Evolutionary conservation across 2,888 invertebrate species (phyloP).

Genomic region (Apoda limacodes): DNA sequence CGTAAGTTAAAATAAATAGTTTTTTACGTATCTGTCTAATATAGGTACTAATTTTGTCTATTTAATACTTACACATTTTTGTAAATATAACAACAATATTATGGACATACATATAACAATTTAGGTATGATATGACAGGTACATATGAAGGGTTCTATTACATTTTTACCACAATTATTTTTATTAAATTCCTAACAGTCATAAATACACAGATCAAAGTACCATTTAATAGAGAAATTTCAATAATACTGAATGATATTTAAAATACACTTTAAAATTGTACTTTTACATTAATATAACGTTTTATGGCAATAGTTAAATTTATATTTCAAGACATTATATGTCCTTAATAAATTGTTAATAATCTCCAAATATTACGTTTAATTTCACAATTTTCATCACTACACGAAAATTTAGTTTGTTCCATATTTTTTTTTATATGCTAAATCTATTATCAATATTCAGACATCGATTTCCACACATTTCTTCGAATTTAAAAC

Average conservation of each 20-base stretch:
- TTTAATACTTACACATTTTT: too few species aligned
- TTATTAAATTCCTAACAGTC: constrained; percentile 27
- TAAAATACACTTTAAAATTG: constrained; percentile 27
- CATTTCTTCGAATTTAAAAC: too few species aligned
- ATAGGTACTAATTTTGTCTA: too few species aligned
- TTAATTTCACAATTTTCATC: too few species aligned
- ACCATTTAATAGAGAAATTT: constrained; percentile 29
- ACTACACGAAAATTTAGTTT: too few species aligned
- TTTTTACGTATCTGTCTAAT: too few species aligned
- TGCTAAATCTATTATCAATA: too few species aligned
- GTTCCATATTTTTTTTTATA: too few species aligned
- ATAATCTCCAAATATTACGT: constrained; percentile 55
- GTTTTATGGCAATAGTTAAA: constrained; percentile 21
- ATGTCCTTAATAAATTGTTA: constrained; percentile 52
- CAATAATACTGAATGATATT: constrained; percentile 47
- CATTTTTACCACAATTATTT: constrained; percentile 25
- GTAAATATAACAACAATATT: constrained; percentile 21
- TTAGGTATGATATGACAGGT: constrained; percentile 44
- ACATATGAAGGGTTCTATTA: constrained; percentile 50
- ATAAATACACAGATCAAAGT: constrained; percentile 29
- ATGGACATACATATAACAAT: constrained; percentile 23
- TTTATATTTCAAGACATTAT: too few species aligned
- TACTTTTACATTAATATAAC: constrained; percentile 18
- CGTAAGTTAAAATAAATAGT: too few species aligned
- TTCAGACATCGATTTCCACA: too few species aligned